A percentile compares a stretch with the other conserved stretches of the same genome.
Conservation (phyloP, 2,797 vertebrate genomes). For the Scarus forsteni region DNA sequence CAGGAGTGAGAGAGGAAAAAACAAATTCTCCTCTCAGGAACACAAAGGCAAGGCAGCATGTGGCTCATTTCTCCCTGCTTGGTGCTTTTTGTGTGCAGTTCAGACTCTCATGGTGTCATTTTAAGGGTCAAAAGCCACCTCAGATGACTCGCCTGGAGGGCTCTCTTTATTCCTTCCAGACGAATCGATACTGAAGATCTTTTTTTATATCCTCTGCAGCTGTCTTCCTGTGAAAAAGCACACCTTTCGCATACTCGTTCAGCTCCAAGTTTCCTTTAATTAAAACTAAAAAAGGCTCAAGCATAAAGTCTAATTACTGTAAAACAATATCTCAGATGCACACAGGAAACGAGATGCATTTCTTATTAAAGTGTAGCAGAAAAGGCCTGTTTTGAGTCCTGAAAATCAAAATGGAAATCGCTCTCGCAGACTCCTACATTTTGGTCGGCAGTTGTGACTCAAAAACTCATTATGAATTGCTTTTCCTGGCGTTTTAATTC, state of each 20-base stretch:
- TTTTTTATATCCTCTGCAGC: conserved; percentile 38
- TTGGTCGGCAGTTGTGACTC: conserved; percentile 65
- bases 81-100: conserved; percentile 30
- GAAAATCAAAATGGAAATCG: conserved; percentile 73
- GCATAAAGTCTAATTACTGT: conserved; percentile 70
- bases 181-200: conserved; percentile 66
- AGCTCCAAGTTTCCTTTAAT: conserved; percentile 61
- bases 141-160: conserved; percentile 56
- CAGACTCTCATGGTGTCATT: conserved; percentile 61
- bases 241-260: conserved; percentile 49
- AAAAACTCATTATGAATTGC: conserved; percentile 76
- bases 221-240: conserved; percentile 41
- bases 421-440: conserved; percentile 60
- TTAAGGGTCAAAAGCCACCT: conserved; percentile 65
- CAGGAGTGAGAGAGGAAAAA: conserved; percentile 17
- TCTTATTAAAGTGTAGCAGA: conserved; percentile 48
- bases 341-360: conserved; percentile 29
- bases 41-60: conserved; percentile 32
- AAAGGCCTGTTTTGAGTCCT: conserved; percentile 50
- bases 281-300: conserved; percentile 61
- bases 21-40: conserved; percentile 36
- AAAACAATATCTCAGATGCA: conserved; percentile 70
- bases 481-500: conserved; percentile 71
- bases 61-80: conserved; percentile 58
- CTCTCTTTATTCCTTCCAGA: conserved; percentile 53